These are phyloP conservation scores for Sphecodes monilicornis DNA, from an alignment of 2,888 invertebrate genomes.

Conservation along the genomic window DNA sequence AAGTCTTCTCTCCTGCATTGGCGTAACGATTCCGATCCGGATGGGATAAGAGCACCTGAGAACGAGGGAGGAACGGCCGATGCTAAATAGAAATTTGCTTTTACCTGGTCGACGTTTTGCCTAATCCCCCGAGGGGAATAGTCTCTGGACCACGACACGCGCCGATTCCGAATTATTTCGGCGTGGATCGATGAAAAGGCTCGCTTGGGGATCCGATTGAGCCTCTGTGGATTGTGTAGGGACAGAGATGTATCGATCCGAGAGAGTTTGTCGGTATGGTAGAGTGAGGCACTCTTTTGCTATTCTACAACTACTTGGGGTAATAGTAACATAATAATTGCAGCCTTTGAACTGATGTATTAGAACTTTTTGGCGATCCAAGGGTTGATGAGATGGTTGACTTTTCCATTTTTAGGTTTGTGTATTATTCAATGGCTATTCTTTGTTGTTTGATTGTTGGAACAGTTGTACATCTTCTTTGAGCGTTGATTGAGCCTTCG, in stretches of 20 bases:
- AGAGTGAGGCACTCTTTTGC: background rate
- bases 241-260: background rate
- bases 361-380: background rate
- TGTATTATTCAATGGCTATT: no score
- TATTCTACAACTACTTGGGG: background rate
- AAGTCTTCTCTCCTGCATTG: constrained; percentile 50
- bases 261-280: background rate
- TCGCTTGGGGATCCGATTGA: background rate
- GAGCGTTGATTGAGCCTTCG: background rate
- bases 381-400: no score
- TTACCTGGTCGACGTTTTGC: background rate
- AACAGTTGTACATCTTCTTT: background rate
- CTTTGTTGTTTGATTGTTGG: background rate
- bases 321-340: background rate
- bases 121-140: background rate
- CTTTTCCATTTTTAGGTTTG: no score
- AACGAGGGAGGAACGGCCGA: constrained; percentile 9
- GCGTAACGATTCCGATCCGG: constrained; percentile 53
- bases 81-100: constrained; percentile 4
- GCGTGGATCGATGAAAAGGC: background rate
- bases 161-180: background rate
- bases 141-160: background rate
- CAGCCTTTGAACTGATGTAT: background rate
- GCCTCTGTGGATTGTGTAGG: background rate
- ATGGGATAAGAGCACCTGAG: constrained; percentile 42